These are phyloP conservation scores for Drosophila leontia DNA, from an alignment of 1,140 invertebrate species.

Conservation along the genomic window DNA sequence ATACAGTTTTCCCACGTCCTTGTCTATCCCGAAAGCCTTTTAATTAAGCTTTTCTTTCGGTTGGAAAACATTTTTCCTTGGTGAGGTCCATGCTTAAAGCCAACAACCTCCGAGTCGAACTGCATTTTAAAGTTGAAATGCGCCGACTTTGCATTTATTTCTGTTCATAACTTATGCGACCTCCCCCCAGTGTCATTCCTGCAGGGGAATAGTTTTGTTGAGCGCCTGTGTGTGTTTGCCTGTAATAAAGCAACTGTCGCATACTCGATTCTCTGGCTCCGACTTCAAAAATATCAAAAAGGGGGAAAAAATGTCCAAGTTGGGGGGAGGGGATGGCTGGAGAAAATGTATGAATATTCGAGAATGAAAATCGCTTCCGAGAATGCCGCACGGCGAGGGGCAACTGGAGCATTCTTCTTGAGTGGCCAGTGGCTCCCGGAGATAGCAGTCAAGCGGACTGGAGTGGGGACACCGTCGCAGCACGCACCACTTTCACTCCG, in stretches of 20 bases:
- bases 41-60: slow-evolving; percentile 6
- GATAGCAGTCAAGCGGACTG: slow-evolving; percentile 29
- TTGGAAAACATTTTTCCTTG: neutral
- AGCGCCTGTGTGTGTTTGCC: slow-evolving; percentile 2
- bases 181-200: neutral
- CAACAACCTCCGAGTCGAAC: neutral
- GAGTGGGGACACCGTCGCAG: slow-evolving; percentile 4
- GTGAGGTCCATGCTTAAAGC: neutral
- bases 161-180: slow-evolving; percentile 29
- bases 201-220: slow-evolving; percentile 26
- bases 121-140: slow-evolving; percentile 35
- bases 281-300: slow-evolving; percentile 45
- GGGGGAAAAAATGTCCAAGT: slow-evolving; percentile 8
- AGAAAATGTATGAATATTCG: slow-evolving; percentile 77
- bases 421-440: slow-evolving; percentile 25
- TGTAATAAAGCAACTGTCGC: slow-evolving; percentile 64
- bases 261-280: slow-evolving; percentile 37
- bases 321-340: slow-evolving; percentile 1
- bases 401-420: slow-evolving; percentile 47
- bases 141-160: slow-evolving; percentile 40
- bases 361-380: slow-evolving; percentile 52
- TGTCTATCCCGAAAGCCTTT: neutral
- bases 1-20: neutral
- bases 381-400: slow-evolving; percentile 14
- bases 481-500: slow-evolving; percentile 78